Conservation (phyloP, 1,140 invertebrate genomes). For the Bathynomus jamesi region DNA sequence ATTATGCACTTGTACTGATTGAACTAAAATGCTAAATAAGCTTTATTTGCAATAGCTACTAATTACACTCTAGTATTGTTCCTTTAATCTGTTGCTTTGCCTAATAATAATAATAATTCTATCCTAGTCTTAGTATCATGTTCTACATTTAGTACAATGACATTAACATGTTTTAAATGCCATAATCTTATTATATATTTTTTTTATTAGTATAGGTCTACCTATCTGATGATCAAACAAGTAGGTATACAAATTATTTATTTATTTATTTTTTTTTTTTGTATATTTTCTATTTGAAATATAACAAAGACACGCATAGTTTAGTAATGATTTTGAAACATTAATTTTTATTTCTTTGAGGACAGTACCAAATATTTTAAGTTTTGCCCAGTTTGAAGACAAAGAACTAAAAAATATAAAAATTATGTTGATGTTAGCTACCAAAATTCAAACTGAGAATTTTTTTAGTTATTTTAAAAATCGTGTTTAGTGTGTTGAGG, state of each 20-base stretch:
- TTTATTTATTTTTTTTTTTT: neutral
- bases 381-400: neutral
- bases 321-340: neutral
- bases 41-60: neutral
- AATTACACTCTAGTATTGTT: neutral
- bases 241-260: neutral
- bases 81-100: neutral
- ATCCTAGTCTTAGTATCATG: neutral
- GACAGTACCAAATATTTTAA: neutral
- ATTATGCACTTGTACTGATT: too few relatives aligned
- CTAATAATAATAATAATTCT: neutral
- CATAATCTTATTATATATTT: slow-evolving; percentile 43
- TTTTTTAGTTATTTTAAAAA: too few relatives aligned
- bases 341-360: neutral
- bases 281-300: neutral
- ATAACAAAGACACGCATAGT: neutral
- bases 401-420: too few relatives aligned
- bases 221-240: neutral
- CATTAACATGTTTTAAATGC: too few relatives aligned
- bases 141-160: neutral
- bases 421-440: too few relatives aligned
- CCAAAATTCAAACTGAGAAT: too few relatives aligned
- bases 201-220: slow-evolving; percentile 36
- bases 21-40: too few relatives aligned
- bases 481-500: too few relatives aligned